phyloP scores from a whole-genome alignment of 2,797 vertebrate species.

The Muscicapa striata region DNA sequence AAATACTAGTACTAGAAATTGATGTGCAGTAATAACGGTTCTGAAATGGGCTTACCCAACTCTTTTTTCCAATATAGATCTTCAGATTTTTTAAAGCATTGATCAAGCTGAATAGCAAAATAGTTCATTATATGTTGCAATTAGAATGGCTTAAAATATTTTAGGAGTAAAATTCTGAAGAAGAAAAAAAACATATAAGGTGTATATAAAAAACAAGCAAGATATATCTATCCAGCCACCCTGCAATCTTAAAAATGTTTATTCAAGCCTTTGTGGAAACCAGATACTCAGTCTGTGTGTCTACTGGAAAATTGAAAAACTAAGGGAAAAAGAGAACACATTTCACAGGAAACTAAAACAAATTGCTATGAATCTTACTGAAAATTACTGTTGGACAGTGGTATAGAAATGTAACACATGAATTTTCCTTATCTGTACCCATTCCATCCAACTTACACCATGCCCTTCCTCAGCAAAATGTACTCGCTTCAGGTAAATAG shows the following conservation, averaged over 20 bases:
- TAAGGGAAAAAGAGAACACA: not conserved
- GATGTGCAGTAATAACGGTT: not conserved
- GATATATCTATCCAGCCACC: not conserved
- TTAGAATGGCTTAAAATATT: not conserved
- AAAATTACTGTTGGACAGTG: not conserved
- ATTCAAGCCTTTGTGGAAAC: not conserved
- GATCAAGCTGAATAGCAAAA: not conserved
- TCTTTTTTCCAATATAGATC: not conserved
- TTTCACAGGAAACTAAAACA: not conserved
- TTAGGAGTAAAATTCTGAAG: not conserved
- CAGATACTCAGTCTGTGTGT: not conserved
- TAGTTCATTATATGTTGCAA: not conserved
- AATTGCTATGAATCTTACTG: not conserved
- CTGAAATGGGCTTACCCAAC: not conserved
- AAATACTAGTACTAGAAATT: not conserved
- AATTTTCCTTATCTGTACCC: not conserved
- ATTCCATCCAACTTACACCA: rapidly evolving
- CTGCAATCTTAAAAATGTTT: not conserved
- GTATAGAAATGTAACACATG: not conserved
- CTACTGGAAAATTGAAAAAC: not conserved
- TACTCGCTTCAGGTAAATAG: not conserved
- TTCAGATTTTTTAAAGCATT: not conserved
- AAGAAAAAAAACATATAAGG: not conserved
- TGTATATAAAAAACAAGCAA: not conserved
- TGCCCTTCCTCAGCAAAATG: not conserved